These are phyloP conservation scores for Myanophis thanlyinensis DNA, from an alignment of 2,113 vertebrate genomes.

Conservation along the genomic window DNA sequence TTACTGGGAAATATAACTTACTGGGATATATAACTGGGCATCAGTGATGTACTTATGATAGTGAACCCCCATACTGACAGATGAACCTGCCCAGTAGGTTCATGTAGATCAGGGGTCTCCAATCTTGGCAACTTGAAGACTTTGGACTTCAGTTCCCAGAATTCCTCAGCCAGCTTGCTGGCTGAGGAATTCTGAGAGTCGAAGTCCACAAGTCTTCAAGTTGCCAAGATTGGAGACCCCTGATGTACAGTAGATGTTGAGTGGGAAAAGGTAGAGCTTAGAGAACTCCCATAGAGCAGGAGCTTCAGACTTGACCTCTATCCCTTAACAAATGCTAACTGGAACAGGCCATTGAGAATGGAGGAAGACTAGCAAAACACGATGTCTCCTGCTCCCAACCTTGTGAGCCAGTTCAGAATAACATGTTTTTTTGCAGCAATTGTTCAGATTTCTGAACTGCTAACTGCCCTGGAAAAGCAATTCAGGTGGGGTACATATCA, in stretches of 20 bases:
- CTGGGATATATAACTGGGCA: neutral
- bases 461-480: slow-evolving; percentile 28
- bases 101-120: no score
- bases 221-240: no score
- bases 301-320: neutral
- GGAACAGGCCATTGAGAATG: neutral
- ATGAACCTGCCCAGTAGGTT: neutral
- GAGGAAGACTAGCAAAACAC: neutral
- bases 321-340: neutral
- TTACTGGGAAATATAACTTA: neutral
- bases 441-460: slow-evolving; percentile 39
- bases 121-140: no score
- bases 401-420: neutral
- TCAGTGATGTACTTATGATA: neutral
- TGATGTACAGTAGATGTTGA: no score
- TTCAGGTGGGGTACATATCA: slow-evolving; percentile 16
- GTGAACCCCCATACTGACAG: neutral
- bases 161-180: no score
- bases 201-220: no score
- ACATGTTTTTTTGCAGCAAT: slow-evolving; percentile 33
- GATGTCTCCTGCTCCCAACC: neutral
- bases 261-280: neutral
- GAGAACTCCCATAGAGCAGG: neutral
- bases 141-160: no score
- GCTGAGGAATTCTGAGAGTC: no score